Base-by-base conservation (phyloP, 2,888 invertebrate genomes). In the Lasioglossum marginatum region DNA sequence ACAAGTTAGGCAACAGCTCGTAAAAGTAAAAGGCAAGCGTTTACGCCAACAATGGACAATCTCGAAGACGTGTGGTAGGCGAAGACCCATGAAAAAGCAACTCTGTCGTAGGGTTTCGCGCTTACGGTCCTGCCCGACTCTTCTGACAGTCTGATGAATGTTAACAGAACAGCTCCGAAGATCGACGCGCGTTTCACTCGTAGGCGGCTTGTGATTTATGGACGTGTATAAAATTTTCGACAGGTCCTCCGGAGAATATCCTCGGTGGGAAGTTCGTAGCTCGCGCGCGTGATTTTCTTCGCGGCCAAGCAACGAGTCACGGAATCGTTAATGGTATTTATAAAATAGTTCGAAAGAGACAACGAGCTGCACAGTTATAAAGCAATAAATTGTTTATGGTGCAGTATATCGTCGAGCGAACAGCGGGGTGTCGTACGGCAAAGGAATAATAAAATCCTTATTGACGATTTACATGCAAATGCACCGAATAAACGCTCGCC, bases 21-120 rank as follows among this genome's bases (percentile, higher is more conserved):
- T 73, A 34, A 34, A 73, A 48, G 23, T 48, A 8, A 73, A 48
- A 52, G 34, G 73, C 48, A n/a, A 12, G 34, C 73, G 31, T 34
- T 73, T 73, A 34, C 77, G 16, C 63, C 23, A 63, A 73, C 27
- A 34, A 79, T 34, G 19, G 8, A 52, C 31, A 72, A 71, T 78
- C 6, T n/a, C 37, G 8, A 31, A 77, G n/a, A 23, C 63, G 43
- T 37, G 48, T 37, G 48, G 19, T 34, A 19, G n/a, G 73, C 91
- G 92, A 91, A 91, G 91, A 89, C 92, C 93, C 92, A 92, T 93
- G 92, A 92, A 84, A 57, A 89, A 89, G 88, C 82, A 78, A 91
- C 90, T 92, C 91, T 91, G 77, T 74, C 83, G 89, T 87, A 91
- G 52, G 76, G 73, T 83, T 76, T 81, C 77, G 68, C 82, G 76